These are phyloP conservation scores for Columba janthina DNA, from an alignment of 2,113 vertebrate species.

Conservation along the genomic window DNA sequence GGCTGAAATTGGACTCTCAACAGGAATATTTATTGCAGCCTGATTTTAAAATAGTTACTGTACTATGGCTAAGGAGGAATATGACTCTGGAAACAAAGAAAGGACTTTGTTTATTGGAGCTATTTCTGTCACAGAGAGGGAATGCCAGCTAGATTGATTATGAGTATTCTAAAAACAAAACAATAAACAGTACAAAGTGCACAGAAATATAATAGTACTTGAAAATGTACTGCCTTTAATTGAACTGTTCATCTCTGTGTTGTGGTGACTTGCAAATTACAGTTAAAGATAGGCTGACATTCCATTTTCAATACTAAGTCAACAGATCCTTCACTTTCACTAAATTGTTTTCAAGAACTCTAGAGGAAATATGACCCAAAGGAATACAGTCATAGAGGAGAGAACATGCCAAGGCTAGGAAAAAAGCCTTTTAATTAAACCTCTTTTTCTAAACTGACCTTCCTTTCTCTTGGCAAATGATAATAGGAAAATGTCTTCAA, in stretches of 20 bases:
- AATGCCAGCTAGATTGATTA: background rate
- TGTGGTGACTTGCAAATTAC: constrained; percentile 51
- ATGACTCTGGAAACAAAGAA: background rate
- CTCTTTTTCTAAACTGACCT: constrained; percentile 56
- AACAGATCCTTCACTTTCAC: constrained; percentile 57
- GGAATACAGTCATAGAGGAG: constrained; percentile 3
- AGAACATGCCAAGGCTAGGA: constrained; percentile 22
- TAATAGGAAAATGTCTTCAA: constrained; percentile 55
- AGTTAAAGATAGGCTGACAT: constrained; percentile 14
- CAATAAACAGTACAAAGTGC: background rate
- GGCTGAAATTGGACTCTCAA: background rate
- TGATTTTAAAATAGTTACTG: background rate
- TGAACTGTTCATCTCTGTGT: background rate
- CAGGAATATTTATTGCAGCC: background rate
- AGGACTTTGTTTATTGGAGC: background rate
- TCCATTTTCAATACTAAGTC: constrained; percentile 65
- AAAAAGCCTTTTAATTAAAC: constrained; percentile 63
- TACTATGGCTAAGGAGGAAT: background rate
- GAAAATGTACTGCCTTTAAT: constrained; percentile 17
- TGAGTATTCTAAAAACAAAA: constrained; percentile 20
- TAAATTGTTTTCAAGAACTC: constrained; percentile 64
- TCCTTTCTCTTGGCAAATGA: constrained; percentile 52
- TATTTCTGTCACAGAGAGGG: background rate
- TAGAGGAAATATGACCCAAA: constrained; percentile 58
- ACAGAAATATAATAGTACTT: background rate